Percentiles rank a stretch among this genome's conserved stretches.
phyloP scores from a whole-genome alignment of 2,888 invertebrate genomes.

The Caenorhabditis imperialis region DNA sequence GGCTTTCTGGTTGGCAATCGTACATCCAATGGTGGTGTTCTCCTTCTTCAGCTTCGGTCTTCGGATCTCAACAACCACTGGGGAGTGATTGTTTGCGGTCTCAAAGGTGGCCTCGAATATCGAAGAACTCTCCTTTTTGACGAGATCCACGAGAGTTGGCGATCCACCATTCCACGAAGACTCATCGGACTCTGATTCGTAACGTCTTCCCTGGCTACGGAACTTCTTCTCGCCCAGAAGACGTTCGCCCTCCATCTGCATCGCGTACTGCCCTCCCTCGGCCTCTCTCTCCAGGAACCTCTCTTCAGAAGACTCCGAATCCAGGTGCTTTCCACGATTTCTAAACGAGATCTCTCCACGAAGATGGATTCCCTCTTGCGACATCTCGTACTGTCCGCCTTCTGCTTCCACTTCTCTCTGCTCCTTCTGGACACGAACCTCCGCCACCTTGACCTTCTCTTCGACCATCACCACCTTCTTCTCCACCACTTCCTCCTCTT shows the following conservation, averaged over 20 bases:
- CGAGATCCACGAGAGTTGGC: conserved; percentile 67
- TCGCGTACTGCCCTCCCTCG: conserved; percentile 64
- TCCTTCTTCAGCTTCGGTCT: conserved; percentile 60
- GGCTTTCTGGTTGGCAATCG: conserved; percentile 51
- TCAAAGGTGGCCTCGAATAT: conserved; percentile 74
- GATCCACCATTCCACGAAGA: conserved; percentile 61
- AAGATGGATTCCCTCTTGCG: conserved; percentile 64
- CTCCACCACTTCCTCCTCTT: conserved; percentile 41
- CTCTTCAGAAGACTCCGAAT: conserved; percentile 66
- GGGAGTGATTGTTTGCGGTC: conserved; percentile 61
- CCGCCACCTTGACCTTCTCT: conserved; percentile 39
- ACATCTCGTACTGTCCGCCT: conserved; percentile 63
- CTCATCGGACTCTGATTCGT: conserved; percentile 64
- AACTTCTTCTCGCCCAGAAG: conserved; percentile 60
- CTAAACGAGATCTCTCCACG: conserved; percentile 64
- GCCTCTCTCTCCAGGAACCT: conserved; percentile 63
- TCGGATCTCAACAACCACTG: conserved; percentile 37
- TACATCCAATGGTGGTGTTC: conserved; percentile 52
- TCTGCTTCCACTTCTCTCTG: conserved; percentile 56
- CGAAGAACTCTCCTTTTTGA: conserved; percentile 74
- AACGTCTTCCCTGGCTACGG: conserved; percentile 51
- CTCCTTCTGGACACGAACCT: conserved; percentile 11
- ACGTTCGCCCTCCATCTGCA: conserved; percentile 63
- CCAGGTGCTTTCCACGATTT: conserved; percentile 54
- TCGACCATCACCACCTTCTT: conserved; percentile 11